phyloP scores from a whole-genome alignment of 2,113 vertebrate species.

The Chionomys nivalis region DNA sequence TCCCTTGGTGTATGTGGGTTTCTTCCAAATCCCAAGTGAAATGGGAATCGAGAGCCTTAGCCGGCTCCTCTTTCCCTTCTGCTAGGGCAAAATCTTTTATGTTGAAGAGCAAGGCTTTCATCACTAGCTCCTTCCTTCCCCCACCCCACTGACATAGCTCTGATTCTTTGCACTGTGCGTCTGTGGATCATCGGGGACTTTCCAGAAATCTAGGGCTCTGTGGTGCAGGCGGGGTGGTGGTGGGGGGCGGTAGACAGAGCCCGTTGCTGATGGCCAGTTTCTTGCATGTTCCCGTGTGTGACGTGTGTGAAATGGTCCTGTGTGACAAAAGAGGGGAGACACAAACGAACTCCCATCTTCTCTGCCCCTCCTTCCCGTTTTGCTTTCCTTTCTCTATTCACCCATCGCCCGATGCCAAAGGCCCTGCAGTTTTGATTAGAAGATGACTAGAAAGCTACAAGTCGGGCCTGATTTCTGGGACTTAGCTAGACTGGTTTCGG shows the following conservation, averaged over 20 bases:
- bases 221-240: background rate
- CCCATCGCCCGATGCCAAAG: slow-evolving; percentile 9
- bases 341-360: background rate
- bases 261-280: slow-evolving; percentile 75
- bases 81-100: slow-evolving; percentile 63
- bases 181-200: slow-evolving; percentile 77
- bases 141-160: background rate
- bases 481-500: slow-evolving; percentile 74
- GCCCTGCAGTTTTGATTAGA: background rate
- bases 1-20: slow-evolving; percentile 54
- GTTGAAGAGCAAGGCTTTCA: background rate
- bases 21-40: slow-evolving; percentile 80
- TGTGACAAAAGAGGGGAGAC: slow-evolving; percentile 35
- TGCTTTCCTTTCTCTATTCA: background rate
- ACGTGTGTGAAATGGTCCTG: background rate
- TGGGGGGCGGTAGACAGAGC: slow-evolving; percentile 57
- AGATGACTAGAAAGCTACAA: slow-evolving; percentile 2
- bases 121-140: background rate
- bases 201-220: slow-evolving; percentile 82
- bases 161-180: slow-evolving; percentile 79
- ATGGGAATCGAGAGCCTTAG: slow-evolving; percentile 66
- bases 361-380: background rate
- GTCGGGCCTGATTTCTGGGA: slow-evolving; percentile 71
- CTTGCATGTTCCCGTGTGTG: background rate
- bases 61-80: slow-evolving; percentile 14